Percentiles rank a stretch among this genome's conserved stretches.
These are phyloP conservation scores for Echinometra lucunter DNA, from an alignment of 53 echinoderm and acorn worm species.

Conservation along the genomic window DNA sequence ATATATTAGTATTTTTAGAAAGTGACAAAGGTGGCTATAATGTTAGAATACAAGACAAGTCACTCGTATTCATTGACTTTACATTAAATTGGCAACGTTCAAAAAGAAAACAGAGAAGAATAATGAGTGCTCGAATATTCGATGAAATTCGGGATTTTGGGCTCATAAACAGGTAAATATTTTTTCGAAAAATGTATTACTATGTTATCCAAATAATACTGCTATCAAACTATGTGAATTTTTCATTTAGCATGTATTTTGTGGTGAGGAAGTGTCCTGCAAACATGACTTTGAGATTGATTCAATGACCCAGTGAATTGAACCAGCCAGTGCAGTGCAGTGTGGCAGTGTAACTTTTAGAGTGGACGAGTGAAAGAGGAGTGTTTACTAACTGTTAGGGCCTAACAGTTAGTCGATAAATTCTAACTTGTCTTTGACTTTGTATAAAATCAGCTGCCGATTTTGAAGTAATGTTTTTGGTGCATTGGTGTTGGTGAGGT, in stretches of 20 bases:
- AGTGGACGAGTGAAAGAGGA: no score
- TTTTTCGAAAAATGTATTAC: background rate
- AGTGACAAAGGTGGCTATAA: background rate
- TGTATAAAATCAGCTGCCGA: no score
- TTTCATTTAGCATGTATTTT: background rate
- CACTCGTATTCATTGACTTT: background rate
- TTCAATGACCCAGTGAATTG: no score
- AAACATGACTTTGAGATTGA: background rate
- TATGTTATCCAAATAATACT: background rate
- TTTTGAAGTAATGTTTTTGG: no score
- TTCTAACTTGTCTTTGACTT: no score
- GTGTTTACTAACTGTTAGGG: no score
- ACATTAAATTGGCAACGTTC: conserved; percentile 43
- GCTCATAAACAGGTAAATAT: conserved; percentile 37
- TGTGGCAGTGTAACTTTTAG: no score
- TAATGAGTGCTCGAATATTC: conserved; percentile 15
- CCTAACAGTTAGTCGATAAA: no score
- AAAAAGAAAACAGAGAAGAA: conserved; percentile 31
- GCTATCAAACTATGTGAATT: background rate
- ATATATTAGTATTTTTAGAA: background rate
- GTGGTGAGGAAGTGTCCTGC: background rate
- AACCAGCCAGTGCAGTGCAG: no score
- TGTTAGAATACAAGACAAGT: background rate
- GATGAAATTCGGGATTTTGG: conserved; percentile 32
- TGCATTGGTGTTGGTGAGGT: no score